Conservation (phyloP, 2,113 vertebrate species). For the Siniperca chuatsi region DNA sequence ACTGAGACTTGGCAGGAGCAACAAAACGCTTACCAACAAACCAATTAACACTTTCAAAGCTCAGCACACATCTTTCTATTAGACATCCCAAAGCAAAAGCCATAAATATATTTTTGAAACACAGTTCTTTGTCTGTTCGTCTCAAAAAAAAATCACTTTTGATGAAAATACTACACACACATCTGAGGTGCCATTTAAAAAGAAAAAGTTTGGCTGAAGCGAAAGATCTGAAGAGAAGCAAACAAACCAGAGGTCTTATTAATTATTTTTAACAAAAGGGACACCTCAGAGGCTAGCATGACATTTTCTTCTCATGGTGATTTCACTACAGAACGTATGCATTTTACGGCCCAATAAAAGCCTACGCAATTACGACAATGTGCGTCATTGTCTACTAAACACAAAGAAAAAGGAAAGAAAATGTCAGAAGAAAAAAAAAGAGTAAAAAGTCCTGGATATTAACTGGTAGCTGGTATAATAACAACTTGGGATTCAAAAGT, state of each 20-base stretch:
- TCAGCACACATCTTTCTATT: slow-evolving; percentile 40
- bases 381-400: neutral
- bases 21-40: slow-evolving; percentile 55
- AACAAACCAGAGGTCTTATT: slow-evolving; percentile 6
- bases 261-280: slow-evolving; percentile 3
- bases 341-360: slow-evolving; percentile 9
- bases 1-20: slow-evolving; percentile 51
- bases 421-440: neutral
- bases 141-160: slow-evolving; percentile 44
- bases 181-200: slow-evolving; percentile 7
- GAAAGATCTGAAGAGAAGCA: slow-evolving; percentile 4
- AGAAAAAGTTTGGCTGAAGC: neutral
- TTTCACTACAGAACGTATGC: neutral
- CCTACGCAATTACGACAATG: neutral
- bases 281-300: slow-evolving; percentile 6
- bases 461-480: neutral
- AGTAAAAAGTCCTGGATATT: neutral
- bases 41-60: slow-evolving; percentile 65
- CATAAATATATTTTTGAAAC: slow-evolving; percentile 42
- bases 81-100: slow-evolving; percentile 41
- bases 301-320: slow-evolving; percentile 11
- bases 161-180: slow-evolving; percentile 13
- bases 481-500: neutral
- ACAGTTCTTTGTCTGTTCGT: slow-evolving; percentile 8
- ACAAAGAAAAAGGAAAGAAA: neutral